phyloP scores from a whole-genome alignment of 2,797 vertebrate genomes.

The Acanthornis magna region DNA sequence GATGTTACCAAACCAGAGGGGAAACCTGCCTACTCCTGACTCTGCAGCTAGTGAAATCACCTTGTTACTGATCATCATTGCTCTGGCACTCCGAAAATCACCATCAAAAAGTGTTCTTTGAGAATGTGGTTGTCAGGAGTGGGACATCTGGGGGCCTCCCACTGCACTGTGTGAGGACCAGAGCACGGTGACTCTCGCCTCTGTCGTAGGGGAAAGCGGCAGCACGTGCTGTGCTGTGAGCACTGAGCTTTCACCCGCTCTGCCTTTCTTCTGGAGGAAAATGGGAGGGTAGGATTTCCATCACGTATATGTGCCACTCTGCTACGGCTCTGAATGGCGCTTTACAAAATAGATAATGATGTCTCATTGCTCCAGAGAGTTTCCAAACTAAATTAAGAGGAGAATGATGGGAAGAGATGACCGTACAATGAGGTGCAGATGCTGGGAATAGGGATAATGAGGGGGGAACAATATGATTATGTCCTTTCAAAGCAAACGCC shows the following conservation, averaged over 20 bases:
- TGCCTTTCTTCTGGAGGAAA: not conserved
- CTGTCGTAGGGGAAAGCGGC: not conserved
- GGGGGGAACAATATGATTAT: constrained; percentile 32
- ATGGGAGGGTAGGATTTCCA: constrained; percentile 16
- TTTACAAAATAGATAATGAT: constrained; percentile 59
- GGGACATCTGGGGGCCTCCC: not conserved
- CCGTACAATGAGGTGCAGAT: constrained; percentile 48
- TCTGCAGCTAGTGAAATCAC: not conserved
- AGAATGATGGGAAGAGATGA: constrained; percentile 46
- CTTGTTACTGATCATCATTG: not conserved
- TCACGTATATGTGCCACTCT: not conserved
- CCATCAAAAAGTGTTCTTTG: not conserved
- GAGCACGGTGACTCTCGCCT: not conserved
- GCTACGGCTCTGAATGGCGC: constrained; percentile 12
- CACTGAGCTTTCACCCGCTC: not conserved
- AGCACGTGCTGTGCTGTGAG: rapidly evolving
- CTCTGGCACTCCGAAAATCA: not conserved
- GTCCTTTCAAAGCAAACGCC: constrained; percentile 22
- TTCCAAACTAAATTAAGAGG: constrained; percentile 64
- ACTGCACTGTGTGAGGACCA: not conserved
- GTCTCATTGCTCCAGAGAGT: constrained; percentile 59
- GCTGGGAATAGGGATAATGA: constrained; percentile 38
- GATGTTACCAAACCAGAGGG: not conserved
- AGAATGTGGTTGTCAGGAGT: not conserved
- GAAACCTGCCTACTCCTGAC: not conserved